phyloP scores from a whole-genome alignment of 2,888 invertebrate genomes.

The Hydroisotoma schaefferi region DNA sequence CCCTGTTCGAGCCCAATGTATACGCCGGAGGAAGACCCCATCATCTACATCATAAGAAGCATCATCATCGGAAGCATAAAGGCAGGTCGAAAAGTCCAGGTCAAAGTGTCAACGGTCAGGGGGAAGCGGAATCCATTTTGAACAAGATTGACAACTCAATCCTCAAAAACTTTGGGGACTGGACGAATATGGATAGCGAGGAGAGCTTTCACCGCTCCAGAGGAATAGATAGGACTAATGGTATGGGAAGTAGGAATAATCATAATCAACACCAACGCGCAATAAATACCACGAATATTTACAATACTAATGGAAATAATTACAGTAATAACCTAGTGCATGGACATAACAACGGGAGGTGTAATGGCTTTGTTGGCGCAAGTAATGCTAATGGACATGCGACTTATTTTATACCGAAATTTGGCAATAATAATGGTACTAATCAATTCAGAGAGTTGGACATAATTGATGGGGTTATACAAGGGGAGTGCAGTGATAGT shows the following conservation, averaged over 20 bases:
- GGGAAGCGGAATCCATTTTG: constrained; percentile 30
- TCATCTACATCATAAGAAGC: constrained; percentile 19
- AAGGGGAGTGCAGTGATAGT: constrained; percentile 3
- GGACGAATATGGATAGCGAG: constrained; percentile 36
- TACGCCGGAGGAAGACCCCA: constrained; percentile 29
- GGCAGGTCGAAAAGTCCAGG: constrained; percentile 38
- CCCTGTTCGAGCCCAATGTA: constrained; percentile 40
- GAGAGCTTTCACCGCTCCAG: not conserved
- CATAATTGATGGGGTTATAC: not conserved
- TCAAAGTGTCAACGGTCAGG: not conserved
- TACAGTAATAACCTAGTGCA: no score
- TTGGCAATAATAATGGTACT: not conserved
- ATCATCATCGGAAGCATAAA: constrained; percentile 14
- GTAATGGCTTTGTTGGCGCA: not conserved
- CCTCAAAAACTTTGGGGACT: constrained; percentile 42
- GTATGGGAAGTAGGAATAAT: no score
- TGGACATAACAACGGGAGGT: not conserved
- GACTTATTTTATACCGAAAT: constrained; percentile 16
- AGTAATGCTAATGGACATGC: not conserved
- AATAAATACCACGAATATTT: no score
- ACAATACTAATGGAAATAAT: not conserved
- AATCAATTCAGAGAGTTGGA: constrained; percentile 19
- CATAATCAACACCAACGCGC: no score
- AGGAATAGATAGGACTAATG: not conserved
- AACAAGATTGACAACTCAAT: constrained; percentile 38